Evolutionary conservation across 2,113 vertebrate species (phyloP), one percentile per base, ranked within the genome.

Genomic region (Burhinus bistriatus): DNA sequence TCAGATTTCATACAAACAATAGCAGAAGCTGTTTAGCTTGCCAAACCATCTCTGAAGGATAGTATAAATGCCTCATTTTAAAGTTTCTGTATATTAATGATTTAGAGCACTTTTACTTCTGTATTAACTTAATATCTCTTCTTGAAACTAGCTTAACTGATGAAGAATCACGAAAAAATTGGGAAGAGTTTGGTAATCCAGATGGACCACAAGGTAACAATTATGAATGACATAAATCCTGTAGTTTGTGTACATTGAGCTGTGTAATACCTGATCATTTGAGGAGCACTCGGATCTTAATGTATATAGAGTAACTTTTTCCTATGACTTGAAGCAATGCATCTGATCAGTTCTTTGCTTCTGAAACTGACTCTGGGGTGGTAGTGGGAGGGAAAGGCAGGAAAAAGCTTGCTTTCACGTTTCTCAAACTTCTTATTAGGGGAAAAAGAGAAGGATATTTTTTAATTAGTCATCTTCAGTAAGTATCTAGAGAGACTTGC

Each of bases 101-200:
- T 76, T 71, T 75, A 65, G 38, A 81, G 20, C 79, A 83, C 66
- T 83, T 61, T 61, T 45, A 71, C 26, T 54, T 90, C 32, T 92
- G 5, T 54, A 17, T n/a, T 95, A 76, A 95, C 40, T 59, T 47
- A 17, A 0, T 90, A 21, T 87, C 40, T 79, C 93, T 95, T 76
- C 82, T 96, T 97, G 10, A 85, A 94, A 80, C 55, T 97, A 99
- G 99, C 72, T 98, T 99, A 98, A 99, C 99, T 95, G 99, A 99
- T 98, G 99, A 99, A 95, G 98, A 99, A 92, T 99, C 99, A 9
- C 98, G 99, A 81, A 98, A 98, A 95, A 99, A 99, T 96, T 99
- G 99, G 99, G 98, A 99, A 98, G 98, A 95, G 62, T 99, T 98
- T 94, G 99, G 99, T 71, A 99, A 99, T 98, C 99, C 99, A 81